Evolutionary conservation across 2,797 vertebrate genomes (phyloP), one percentile per base, ranked within the genome.

Genomic region (Pampus argenteus): DNA sequence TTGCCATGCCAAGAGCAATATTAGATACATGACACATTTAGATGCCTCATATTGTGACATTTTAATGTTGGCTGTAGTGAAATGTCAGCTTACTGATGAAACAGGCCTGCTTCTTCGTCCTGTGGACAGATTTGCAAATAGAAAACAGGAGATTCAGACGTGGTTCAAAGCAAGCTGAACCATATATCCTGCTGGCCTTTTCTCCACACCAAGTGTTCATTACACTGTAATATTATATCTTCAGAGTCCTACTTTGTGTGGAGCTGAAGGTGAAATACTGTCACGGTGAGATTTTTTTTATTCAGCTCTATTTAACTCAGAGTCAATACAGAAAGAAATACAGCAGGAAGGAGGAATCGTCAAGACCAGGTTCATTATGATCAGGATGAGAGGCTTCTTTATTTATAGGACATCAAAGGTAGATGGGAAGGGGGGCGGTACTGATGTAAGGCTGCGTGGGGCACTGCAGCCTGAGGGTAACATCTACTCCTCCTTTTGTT

Each of bases 381-480:
- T 79, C 63, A 69, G 48, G 81, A 69, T 55, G n/a, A 82, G 69
- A 82, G 72, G 74, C 71, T 66, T 81, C 4, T 74, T 77, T 88
- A 87, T 86, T 88, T 83, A 84, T 87, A 84, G 81, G 76, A 88
- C 86, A 86, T 92, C 86, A 92, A 91, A 90, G 86, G 86, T 87
- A 79, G 82, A 74, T 69, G 66, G 34, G 34, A 8, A 6, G 71
- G 66, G 18, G 51, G 47, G 25, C 67, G 62, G 44, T 79, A 88
- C 74, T 79, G 71, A 91, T 87, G 78, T 67, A 67, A 83, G 67
- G 71, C 71, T 68, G 70, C 74, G 78, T 73, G 64, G 44, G 72
- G 70, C 14, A 15, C 78, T 42, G 66, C 80, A 84, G 87, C 82
- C 78, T 51, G 79, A 84, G 72, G 71, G 82, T 66, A 85, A 84